Evolutionary conservation across 2,888 invertebrate species (phyloP).

Genomic region (Lochmaea capreae): DNA sequence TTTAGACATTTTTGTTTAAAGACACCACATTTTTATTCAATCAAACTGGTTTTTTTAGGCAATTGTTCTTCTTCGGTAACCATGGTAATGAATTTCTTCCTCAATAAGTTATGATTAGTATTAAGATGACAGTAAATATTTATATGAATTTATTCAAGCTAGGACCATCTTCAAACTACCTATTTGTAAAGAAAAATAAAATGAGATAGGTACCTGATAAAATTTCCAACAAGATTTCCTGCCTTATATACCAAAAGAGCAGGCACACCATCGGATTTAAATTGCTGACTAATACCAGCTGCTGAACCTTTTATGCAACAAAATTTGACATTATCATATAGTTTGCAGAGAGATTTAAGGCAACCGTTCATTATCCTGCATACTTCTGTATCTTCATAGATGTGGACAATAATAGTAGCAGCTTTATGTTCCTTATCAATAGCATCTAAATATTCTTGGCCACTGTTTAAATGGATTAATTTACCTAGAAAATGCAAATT

Average conservation of each 20-base stretch:
- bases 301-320: constrained; percentile 85
- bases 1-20: too few relatives aligned
- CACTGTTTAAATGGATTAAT: constrained; percentile 76
- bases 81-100: too few relatives aligned
- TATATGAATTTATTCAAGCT: too few relatives aligned
- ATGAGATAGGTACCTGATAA: constrained; percentile 74
- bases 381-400: constrained; percentile 81
- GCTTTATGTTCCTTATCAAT: constrained; percentile 89
- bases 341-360: constrained; percentile 77
- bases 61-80: too few relatives aligned
- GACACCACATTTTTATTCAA: too few relatives aligned
- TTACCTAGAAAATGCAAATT: constrained; percentile 50
- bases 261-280: constrained; percentile 89
- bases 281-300: constrained; percentile 88
- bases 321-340: constrained; percentile 89
- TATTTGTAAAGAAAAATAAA: background rate
- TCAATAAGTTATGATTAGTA: too few relatives aligned
- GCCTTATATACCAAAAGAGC: constrained; percentile 92
- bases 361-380: constrained; percentile 88
- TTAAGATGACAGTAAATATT: too few relatives aligned
- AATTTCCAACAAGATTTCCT: constrained; percentile 92
- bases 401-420: constrained; percentile 88
- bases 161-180: background rate
- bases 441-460: constrained; percentile 84
- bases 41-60: too few relatives aligned